These are phyloP conservation scores for Patella ulyssiponensis DNA, from an alignment of 2,888 invertebrate species.

Conservation along the genomic window DNA sequence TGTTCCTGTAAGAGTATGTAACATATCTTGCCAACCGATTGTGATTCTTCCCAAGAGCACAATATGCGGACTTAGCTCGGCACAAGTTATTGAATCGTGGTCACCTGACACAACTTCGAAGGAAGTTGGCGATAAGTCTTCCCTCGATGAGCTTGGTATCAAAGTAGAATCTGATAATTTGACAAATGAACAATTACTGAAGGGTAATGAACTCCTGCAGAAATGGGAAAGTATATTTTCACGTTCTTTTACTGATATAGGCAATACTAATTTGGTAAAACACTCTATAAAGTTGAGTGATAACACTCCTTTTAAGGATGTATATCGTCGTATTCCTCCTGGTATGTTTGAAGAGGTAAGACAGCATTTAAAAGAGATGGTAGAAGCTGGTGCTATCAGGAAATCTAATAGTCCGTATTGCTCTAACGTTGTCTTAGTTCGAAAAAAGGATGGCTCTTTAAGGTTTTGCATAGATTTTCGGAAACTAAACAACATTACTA, in stretches of 20 bases:
- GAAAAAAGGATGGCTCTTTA: conserved; percentile 36
- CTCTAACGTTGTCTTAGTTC: conserved; percentile 34
- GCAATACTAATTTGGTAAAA: conserved; percentile 21
- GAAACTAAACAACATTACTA: conserved; percentile 33
- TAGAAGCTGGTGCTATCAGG: conserved; percentile 38
- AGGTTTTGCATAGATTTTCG: conserved; percentile 39
- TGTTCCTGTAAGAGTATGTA: neutral
- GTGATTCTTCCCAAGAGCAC: no score
- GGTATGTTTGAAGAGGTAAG: conserved; percentile 41
- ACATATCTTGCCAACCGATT: neutral
- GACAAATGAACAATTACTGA: neutral
- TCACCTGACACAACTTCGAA: no score
- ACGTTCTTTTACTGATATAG: conserved; percentile 29
- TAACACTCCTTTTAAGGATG: no score
- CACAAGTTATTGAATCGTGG: no score
- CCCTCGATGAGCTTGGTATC: no score
- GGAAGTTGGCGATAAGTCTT: no score
- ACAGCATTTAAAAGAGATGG: conserved; percentile 38
- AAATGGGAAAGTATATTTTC: conserved; percentile 24
- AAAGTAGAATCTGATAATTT: neutral
- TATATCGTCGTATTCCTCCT: conserved; percentile 40
- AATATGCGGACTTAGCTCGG: no score
- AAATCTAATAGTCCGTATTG: conserved; percentile 34
- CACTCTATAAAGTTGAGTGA: no score
- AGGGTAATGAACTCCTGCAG: neutral